Evolutionary conservation across 1,140 invertebrate genomes (phyloP), one percentile per base, ranked within the genome.

Genomic region (Pogonomyrmex californicus): DNA sequence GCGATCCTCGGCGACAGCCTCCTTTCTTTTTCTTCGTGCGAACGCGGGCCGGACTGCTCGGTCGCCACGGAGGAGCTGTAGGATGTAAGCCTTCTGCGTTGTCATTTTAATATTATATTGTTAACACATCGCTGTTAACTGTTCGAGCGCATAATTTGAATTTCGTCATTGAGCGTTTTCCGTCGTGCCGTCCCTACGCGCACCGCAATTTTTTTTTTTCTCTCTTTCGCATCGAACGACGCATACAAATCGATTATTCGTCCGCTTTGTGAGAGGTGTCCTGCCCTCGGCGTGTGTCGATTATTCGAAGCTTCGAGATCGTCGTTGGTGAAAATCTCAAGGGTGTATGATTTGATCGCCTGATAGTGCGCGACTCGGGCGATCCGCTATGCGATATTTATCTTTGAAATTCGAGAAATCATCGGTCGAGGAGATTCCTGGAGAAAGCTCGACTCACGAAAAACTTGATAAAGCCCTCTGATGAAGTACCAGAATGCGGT

Each of bases 21-120:
- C 36, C 7, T n/a, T 14, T 47, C 12, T 38, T 79, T 51, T 36
- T 12, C 4, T 10, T 58, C 58, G 12, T 30, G 58, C 60, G 38
- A 44, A 17, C 10, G 54, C 38, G 14, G 62, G 23, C 41, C 75
- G 47, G 62, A 79, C 68, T 36, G 62, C 68, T 79, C 36, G 33
- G 6, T 51, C 33, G 76, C n/a, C 7, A 49, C 23, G 75, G 10
- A 78, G 33, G 23, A 60, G 33, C 62, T 38, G 9, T 47, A 78
- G 47, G 2, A 60, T 12, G 9, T 79, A 68, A 51, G 38, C 58
- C 33, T 49, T 14, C 9, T 79, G 44, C 36, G 33, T 79, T 68
- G 54, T 79, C 62, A 36, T 54, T 68, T 79, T 54, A 79, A 66
- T 78, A 12, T 47, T 23, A 23, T 23, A 23, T 78, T 78, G 30